phyloP scores from a whole-genome alignment of 2,888 invertebrate genomes.

The Hyposoter didymator region DNA sequence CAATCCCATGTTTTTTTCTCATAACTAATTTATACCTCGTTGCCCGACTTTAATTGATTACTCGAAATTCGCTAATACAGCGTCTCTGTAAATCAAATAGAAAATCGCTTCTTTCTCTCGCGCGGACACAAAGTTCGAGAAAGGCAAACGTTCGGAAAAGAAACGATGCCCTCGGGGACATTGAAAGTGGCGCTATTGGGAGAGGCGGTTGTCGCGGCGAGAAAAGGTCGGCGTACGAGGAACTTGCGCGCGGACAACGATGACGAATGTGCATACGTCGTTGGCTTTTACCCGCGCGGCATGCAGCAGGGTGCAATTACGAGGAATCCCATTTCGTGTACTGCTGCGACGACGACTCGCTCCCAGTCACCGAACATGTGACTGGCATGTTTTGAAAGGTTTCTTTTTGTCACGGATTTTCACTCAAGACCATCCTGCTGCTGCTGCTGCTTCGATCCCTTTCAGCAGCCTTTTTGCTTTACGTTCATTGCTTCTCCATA shows the following conservation, averaged over 20 bases:
- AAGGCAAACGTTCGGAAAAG: not conserved
- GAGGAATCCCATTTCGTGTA: slow-evolving; percentile 60
- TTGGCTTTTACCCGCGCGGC: slow-evolving; percentile 54
- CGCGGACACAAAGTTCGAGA: not conserved
- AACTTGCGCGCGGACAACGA: slow-evolving; percentile 35
- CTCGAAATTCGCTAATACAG: not conserved
- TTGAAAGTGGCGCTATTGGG: slow-evolving; percentile 47
- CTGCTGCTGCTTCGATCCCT: not conserved
- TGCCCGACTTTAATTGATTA: not conserved
- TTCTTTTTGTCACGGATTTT: slow-evolving; percentile 54
- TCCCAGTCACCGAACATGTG: slow-evolving; percentile 45
- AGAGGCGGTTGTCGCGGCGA: slow-evolving; percentile 39
- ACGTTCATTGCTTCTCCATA: not conserved
- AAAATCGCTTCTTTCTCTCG: not conserved
- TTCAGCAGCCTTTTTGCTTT: slow-evolving; percentile 17
- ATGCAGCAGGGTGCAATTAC: slow-evolving; percentile 68
- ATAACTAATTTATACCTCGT: not conserved
- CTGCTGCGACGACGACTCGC: slow-evolving; percentile 41
- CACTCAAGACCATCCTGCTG: slow-evolving; percentile 12
- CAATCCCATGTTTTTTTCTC: too few relatives aligned
- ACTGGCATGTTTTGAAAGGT: slow-evolving; percentile 69
- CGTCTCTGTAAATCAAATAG: not conserved
- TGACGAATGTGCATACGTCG: slow-evolving; percentile 25
- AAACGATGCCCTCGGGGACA: slow-evolving; percentile 28
- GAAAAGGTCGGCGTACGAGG: slow-evolving; percentile 30